Evolutionary conservation across 1,140 invertebrate genomes (phyloP).

Genomic region (Acyrthosiphon pisum): DNA sequence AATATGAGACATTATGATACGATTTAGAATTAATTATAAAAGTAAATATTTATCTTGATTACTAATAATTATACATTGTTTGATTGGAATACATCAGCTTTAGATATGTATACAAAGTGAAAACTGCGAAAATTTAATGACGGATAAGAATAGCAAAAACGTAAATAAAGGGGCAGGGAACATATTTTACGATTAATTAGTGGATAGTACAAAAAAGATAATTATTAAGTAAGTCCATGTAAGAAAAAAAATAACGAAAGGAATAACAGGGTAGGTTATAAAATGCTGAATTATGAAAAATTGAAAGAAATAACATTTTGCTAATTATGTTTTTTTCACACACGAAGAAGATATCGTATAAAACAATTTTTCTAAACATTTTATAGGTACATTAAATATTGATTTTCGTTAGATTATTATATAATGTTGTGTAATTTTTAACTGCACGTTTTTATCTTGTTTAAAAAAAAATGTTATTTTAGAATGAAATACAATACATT

Average conservation of each 20-base stretch:
- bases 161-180: neutral
- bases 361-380: neutral
- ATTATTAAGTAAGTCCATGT: neutral
- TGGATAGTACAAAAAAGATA: neutral
- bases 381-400: neutral
- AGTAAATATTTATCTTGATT: constrained; percentile 5
- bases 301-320: neutral
- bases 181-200: neutral
- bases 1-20: neutral
- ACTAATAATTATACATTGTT: neutral
- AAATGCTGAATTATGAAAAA: neutral
- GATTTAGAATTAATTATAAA: neutral
- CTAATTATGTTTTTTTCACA: neutral
- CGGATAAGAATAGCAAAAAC: neutral
- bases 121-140: neutral
- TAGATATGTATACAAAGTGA: too few relatives aligned
- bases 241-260: neutral
- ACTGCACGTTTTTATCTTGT: neutral
- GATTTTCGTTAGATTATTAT: neutral
- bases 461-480: neutral
- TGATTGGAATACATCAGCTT: neutral
- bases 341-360: neutral
- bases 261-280: neutral
- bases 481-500: neutral
- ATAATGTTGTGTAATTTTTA: neutral